Base-by-base conservation (phyloP, 2,888 invertebrate genomes). In the Epicampocera succincta region DNA sequence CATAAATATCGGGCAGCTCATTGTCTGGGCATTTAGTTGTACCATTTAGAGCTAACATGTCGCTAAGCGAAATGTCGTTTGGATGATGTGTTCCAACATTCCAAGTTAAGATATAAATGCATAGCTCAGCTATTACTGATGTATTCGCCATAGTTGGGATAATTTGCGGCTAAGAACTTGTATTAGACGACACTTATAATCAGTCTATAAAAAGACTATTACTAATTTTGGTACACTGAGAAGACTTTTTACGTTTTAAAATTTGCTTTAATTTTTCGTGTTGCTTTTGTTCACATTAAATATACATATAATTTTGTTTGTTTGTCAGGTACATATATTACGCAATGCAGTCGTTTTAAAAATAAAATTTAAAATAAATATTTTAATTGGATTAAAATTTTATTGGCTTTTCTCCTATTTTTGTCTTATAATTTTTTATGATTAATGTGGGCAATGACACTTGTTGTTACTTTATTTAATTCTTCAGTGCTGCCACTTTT, bases 61-160 rank as follows among this genome's bases (percentile, higher is more conserved):
- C 93, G 86, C 93, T 93, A 17, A 98, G 91, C 85, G 93, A 92
- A 46, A 95, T 90, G 88, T 95, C 94, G 87, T 95, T 94, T 19
- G 95, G 95, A 82, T 93, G 92, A 87, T 94, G 94, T 0, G 96
- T 95, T 13, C 96, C 97, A 63, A 98, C 97, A 93, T 98, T 98
- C 94, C 96, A 98, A 19, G 98, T 98, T 42, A 95, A 93, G 86
- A 97, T 93, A 90, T 96, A 96, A 86, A 97, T 92, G 79, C 89
- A 89, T 61, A 89, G 72, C 71, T 89, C 88, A 33, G 89, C 89
- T 65, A 89, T 88, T 2, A 87, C 82, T 11, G 65, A 82, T 38
- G 80, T 38, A n/a, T 76, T 48, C 21, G 72, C 68, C 82, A 82
- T 85, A 9, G 15, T 60, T 46, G 69, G 1, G 1, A 4, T 11